phyloP scores from a whole-genome alignment of 2,113 vertebrate genomes.

The Nothoprocta perdicaria region DNA sequence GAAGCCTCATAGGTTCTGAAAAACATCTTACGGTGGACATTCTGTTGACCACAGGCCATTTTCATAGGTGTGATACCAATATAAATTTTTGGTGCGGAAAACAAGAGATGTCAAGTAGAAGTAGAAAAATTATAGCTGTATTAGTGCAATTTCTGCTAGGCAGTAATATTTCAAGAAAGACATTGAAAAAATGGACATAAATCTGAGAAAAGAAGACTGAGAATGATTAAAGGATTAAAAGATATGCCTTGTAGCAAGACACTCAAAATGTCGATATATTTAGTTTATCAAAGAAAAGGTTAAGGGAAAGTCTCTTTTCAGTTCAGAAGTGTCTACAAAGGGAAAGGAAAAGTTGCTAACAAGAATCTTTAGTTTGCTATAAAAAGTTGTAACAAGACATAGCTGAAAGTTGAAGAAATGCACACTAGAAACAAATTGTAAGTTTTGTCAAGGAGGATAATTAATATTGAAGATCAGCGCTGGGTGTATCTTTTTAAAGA shows the following conservation, averaged over 20 bases:
- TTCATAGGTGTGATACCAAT: neutral
- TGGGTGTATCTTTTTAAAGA: neutral
- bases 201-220: constrained; percentile 13
- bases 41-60: neutral
- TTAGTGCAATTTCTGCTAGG: neutral
- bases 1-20: neutral
- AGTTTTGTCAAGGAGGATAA: neutral
- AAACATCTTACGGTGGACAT: neutral
- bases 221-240: constrained; percentile 38
- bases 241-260: neutral
- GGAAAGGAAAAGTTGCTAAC: neutral
- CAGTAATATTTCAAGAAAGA: constrained; percentile 1
- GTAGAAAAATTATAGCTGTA: neutral
- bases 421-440: neutral
- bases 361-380: neutral
- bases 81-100: neutral
- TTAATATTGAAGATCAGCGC: neutral
- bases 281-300: constrained; percentile 22
- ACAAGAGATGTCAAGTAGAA: neutral
- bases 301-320: constrained; percentile 12
- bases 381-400: neutral
- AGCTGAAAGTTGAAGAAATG: neutral
- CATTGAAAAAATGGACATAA: neutral
- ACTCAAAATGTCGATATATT: constrained; percentile 32
- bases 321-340: neutral